Evolutionary conservation across 2,113 vertebrate species (phyloP).

Genomic region (Nettapus auritus): DNA sequence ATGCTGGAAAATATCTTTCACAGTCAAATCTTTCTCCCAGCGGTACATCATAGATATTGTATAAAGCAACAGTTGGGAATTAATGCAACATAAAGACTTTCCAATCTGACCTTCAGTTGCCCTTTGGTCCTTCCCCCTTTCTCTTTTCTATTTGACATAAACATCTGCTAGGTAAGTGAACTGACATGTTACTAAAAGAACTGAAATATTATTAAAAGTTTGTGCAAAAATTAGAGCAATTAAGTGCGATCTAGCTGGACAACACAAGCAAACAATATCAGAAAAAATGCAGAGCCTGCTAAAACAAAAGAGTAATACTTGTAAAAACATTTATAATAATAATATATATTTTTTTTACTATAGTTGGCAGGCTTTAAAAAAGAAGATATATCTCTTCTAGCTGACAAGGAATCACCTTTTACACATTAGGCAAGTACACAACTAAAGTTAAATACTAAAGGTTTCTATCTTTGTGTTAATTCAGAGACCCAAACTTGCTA

Average conservation of each 20-base stretch:
- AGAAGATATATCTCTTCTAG: not conserved
- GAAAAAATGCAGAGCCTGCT: not conserved
- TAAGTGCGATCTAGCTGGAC: not conserved
- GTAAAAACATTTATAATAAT: not conserved
- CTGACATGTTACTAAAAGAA: not conserved
- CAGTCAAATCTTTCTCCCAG: not conserved
- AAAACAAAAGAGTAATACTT: not conserved
- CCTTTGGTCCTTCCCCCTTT: not conserved
- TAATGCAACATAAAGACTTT: not conserved
- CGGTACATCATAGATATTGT: not conserved
- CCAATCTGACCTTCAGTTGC: not conserved
- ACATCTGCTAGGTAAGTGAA: not conserved
- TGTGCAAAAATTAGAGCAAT: not conserved
- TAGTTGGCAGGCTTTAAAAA: not conserved
- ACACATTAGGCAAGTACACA: constrained; percentile 15
- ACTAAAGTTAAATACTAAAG: constrained; percentile 34
- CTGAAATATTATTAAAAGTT: not conserved
- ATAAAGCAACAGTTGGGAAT: not conserved
- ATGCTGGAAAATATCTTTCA: not conserved
- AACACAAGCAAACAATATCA: not conserved
- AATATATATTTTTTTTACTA: not conserved
- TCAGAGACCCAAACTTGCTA: constrained; percentile 14
- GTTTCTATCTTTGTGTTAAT: constrained; percentile 51
- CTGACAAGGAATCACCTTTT: constrained; percentile 26
- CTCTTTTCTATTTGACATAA: not conserved